Evolutionary conservation across 2,797 vertebrate species (phyloP).

Genomic region (Picus viridis): DNA sequence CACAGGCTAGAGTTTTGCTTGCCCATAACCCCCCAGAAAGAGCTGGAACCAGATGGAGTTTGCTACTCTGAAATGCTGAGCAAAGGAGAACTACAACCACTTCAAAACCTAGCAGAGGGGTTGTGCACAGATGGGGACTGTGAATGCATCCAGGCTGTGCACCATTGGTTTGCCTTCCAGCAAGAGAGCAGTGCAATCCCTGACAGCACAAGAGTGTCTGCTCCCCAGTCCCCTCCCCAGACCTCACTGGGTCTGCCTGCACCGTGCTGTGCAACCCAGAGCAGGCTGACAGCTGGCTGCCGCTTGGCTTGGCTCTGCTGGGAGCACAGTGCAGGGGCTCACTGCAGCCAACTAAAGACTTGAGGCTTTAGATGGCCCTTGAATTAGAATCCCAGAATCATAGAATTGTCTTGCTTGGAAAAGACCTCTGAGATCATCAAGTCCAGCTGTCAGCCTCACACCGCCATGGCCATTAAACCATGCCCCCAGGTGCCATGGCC

Average conservation of each 20-base stretch:
- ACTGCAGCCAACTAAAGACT: background rate
- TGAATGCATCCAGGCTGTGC: background rate
- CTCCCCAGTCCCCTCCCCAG: background rate
- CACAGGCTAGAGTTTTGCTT: slow-evolving; percentile 1
- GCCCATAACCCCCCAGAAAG: background rate
- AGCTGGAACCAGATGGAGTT: background rate
- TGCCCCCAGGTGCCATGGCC: too few relatives aligned
- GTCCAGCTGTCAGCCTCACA: too few relatives aligned
- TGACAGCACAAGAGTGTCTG: background rate
- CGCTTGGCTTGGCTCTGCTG: background rate
- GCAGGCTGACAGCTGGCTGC: background rate
- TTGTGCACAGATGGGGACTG: background rate
- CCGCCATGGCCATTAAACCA: too few relatives aligned
- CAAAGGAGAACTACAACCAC: background rate
- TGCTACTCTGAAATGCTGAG: background rate
- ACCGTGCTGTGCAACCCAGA: background rate
- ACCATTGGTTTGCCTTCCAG: background rate
- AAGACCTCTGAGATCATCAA: too few relatives aligned
- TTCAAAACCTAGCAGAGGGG: background rate
- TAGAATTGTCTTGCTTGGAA: too few relatives aligned
- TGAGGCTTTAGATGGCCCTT: background rate
- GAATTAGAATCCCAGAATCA: background rate
- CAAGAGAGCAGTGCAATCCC: background rate
- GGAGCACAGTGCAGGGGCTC: background rate
- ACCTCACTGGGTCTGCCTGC: background rate